Evolutionary conservation across 2,113 vertebrate genomes (phyloP).

Genomic region (Corythornis vintsioides): DNA sequence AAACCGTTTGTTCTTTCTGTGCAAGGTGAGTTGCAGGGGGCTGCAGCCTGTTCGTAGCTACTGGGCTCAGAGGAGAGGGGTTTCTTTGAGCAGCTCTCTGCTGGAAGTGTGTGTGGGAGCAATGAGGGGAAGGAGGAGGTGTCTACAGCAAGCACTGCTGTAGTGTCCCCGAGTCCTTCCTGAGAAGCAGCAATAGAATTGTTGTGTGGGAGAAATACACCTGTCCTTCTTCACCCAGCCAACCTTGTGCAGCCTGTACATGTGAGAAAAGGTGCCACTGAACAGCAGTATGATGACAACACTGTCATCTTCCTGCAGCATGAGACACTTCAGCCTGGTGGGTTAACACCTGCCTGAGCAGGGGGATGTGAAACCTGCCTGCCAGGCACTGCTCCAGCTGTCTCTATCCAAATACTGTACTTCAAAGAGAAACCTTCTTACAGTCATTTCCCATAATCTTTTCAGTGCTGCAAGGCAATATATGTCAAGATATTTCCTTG

Average conservation of each 20-base stretch:
- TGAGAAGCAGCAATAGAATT: neutral
- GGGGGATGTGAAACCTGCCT: neutral
- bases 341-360: rapidly evolving
- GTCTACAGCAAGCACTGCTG: neutral
- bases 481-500: slow-evolving; percentile 64
- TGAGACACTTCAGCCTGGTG: neutral
- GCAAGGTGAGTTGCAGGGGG: neutral
- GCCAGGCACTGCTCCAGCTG: neutral
- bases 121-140: neutral
- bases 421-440: slow-evolving; percentile 10
- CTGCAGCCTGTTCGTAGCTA: neutral
- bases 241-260: rapidly evolving
- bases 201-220: neutral
- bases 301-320: neutral
- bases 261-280: neutral
- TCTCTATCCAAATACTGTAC: neutral
- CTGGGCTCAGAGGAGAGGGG: neutral
- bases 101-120: neutral
- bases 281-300: rapidly evolving
- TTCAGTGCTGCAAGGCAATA: slow-evolving; percentile 58
- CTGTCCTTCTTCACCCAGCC: neutral
- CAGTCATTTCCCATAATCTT: slow-evolving; percentile 22
- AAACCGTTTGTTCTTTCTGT: neutral
- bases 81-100: neutral
- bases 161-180: too few relatives aligned